These are phyloP conservation scores for Corydoras sp. DNA, from an alignment of 2,113 vertebrate species.

Conservation along the genomic window DNA sequence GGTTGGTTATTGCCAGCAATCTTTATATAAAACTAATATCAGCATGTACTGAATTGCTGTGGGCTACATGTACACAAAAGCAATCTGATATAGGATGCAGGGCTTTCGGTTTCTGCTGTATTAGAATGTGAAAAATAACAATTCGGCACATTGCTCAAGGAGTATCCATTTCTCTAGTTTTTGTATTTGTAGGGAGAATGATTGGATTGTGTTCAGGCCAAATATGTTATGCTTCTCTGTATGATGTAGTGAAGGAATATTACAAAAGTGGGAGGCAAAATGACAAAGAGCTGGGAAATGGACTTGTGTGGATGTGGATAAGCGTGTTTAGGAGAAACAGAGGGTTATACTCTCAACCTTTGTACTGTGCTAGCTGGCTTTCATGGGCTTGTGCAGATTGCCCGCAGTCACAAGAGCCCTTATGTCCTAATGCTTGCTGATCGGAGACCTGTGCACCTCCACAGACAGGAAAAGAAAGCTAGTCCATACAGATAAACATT, in stretches of 20 bases:
- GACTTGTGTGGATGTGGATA: slow-evolving; percentile 46
- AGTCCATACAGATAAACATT: slow-evolving; percentile 72
- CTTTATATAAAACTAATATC: slow-evolving; percentile 88
- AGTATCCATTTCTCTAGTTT: slow-evolving; percentile 60
- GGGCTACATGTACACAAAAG: slow-evolving; percentile 72
- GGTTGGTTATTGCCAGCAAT: slow-evolving; percentile 72
- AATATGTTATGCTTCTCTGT: slow-evolving; percentile 66
- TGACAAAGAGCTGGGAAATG: slow-evolving; percentile 51
- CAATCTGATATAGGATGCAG: slow-evolving; percentile 67
- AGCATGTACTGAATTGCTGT: slow-evolving; percentile 66
- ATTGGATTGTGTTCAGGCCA: slow-evolving; percentile 66
- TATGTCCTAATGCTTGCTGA: slow-evolving; percentile 58
- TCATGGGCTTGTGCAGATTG: slow-evolving; percentile 48
- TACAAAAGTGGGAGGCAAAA: slow-evolving; percentile 55
- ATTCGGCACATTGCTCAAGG: slow-evolving; percentile 63
- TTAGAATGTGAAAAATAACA: slow-evolving; percentile 75
- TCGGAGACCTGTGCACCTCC: slow-evolving; percentile 54
- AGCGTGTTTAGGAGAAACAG: slow-evolving; percentile 52
- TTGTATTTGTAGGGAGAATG: slow-evolving; percentile 59
- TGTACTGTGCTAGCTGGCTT: slow-evolving; percentile 52
- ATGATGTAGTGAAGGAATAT: slow-evolving; percentile 61
- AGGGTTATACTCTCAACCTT: slow-evolving; percentile 59
- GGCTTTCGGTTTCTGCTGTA: slow-evolving; percentile 69
- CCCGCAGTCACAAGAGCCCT: slow-evolving; percentile 65
- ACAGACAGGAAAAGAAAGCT: slow-evolving; percentile 67